These are phyloP conservation scores for Pao palembangensis DNA, from an alignment of 2,113 vertebrate species.

Conservation along the genomic window DNA sequence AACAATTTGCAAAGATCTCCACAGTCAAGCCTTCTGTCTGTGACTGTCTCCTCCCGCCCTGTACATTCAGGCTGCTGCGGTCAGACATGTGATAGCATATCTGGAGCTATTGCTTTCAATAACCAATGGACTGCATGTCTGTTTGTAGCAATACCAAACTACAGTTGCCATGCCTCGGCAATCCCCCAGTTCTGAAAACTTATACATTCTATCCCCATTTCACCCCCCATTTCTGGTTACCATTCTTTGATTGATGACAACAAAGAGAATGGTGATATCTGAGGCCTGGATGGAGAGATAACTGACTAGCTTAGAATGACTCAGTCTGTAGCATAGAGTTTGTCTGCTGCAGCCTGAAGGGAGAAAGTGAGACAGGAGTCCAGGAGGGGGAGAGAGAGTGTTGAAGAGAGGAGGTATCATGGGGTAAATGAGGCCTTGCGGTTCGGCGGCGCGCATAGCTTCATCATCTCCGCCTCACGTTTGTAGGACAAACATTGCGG, in stretches of 20 bases:
- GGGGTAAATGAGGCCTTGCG: constrained; percentile 47
- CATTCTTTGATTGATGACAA: constrained; percentile 65
- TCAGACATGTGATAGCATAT: constrained; percentile 24
- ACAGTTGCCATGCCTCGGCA: constrained; percentile 40
- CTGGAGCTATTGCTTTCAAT: constrained; percentile 34
- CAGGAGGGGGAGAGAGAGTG: constrained; percentile 24
- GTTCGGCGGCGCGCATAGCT: constrained; percentile 43
- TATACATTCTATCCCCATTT: constrained; percentile 30
- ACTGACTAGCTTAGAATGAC: constrained; percentile 68
- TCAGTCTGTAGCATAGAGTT: constrained; percentile 57
- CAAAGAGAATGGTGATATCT: constrained; percentile 64
- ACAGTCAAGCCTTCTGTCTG: constrained; percentile 26
- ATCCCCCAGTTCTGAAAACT: constrained; percentile 60
- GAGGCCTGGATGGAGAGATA: constrained; percentile 69
- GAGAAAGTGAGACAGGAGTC: constrained; percentile 37
- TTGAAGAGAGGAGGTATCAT: constrained; percentile 45
- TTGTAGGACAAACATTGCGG: constrained; percentile 48
- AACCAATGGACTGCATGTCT: constrained; percentile 53
- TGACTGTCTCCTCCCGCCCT: constrained; percentile 31
- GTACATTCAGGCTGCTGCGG: constrained; percentile 23
- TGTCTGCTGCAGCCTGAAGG: constrained; percentile 57
- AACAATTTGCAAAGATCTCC: constrained; percentile 31
- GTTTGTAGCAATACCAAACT: constrained; percentile 35
- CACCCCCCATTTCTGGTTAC: constrained; percentile 40
- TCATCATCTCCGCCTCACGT: constrained; percentile 52